These are phyloP conservation scores for Diogma glabrata DNA, from an alignment of 2,888 invertebrate species.

Conservation along the genomic window DNA sequence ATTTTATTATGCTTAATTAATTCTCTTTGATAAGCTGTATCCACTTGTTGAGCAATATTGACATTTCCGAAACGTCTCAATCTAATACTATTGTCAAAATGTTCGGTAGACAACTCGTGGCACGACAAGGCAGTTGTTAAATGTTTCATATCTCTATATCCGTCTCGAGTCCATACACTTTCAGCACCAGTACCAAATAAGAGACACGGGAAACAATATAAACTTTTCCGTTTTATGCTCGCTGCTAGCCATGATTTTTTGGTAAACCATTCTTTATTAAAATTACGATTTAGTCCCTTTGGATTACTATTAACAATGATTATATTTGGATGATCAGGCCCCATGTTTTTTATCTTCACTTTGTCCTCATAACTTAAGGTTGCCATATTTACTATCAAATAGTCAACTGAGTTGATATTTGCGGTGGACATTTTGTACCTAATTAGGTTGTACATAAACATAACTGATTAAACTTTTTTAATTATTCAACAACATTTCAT, in stretches of 20 bases:
- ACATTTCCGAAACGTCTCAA: neutral
- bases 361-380: too few species aligned
- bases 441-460: too few species aligned
- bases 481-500: too few species aligned
- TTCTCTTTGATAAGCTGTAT: too few species aligned
- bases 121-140: too few species aligned
- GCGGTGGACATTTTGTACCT: too few species aligned
- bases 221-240: neutral
- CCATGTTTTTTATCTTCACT: slow-evolving; percentile 2
- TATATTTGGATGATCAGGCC: neutral
- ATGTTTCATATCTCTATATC: neutral
- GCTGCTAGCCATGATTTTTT: neutral
- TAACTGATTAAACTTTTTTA: too few species aligned
- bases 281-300: neutral
- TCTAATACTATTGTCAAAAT: neutral
- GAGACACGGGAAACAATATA: neutral
- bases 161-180: neutral
- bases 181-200: too few species aligned
- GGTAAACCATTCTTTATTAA: neutral
- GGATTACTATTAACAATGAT: neutral
- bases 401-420: too few species aligned
- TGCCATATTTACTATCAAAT: too few species aligned
- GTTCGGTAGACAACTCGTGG: neutral
- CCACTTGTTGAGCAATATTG: neutral
- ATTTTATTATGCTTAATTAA: neutral